phyloP scores from a whole-genome alignment of 2,888 invertebrate species.

The Prosopocoilus inquinatus region DNA sequence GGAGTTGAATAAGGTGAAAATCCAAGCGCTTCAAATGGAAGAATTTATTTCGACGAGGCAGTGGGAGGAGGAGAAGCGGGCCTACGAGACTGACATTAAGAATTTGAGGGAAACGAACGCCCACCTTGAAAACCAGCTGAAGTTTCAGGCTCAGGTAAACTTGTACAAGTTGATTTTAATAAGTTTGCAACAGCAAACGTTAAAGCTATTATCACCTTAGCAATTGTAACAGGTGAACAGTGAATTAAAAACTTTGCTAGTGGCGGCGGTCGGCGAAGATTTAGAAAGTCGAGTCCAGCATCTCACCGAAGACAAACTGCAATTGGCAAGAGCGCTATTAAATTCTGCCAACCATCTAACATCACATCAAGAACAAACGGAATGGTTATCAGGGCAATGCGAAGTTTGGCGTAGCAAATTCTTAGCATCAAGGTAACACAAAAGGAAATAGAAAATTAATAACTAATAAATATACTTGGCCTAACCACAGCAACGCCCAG shows the following conservation, averaged over 20 bases:
- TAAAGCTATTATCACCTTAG: neutral
- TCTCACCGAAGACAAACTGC: constrained; percentile 88
- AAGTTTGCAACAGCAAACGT: constrained; percentile 3
- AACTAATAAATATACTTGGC: neutral
- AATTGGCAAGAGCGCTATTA: constrained; percentile 79
- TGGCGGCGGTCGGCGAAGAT: constrained; percentile 95
- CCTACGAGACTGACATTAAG: constrained; percentile 61
- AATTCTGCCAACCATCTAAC: constrained; percentile 83
- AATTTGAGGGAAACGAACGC: constrained; percentile 67
- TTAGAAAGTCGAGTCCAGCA: constrained; percentile 85
- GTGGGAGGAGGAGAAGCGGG: constrained; percentile 53
- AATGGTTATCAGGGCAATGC: constrained; percentile 89
- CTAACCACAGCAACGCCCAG: neutral
- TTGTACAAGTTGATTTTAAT: constrained; percentile 10
- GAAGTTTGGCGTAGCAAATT: constrained; percentile 98
- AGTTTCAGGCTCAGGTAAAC: constrained; percentile 71
- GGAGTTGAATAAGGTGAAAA: constrained; percentile 57
- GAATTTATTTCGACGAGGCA: constrained; percentile 44
- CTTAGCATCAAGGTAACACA: constrained; percentile 77
- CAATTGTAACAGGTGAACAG: constrained; percentile 69
- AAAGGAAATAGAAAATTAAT: too few species aligned
- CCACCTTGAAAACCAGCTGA: constrained; percentile 75
- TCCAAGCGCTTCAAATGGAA: constrained; percentile 48
- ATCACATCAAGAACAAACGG: constrained; percentile 90
- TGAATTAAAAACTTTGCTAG: constrained; percentile 87